Evolutionary conservation across 2,888 invertebrate genomes (phyloP).

Genomic region (Incurvaria masculella): DNA sequence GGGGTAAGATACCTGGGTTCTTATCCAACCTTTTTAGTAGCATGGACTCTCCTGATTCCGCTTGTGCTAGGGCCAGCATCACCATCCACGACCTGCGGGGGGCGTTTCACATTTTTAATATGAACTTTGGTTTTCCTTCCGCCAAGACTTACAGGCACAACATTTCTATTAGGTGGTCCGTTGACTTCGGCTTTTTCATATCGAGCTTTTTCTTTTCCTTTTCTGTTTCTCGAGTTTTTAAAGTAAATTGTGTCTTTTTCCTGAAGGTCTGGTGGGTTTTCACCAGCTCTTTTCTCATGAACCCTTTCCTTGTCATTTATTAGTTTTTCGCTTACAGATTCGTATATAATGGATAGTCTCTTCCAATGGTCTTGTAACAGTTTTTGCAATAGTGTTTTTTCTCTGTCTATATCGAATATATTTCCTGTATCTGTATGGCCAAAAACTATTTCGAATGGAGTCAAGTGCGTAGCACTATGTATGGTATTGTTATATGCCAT

Average conservation of each 20-base stretch:
- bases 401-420: too few relatives aligned
- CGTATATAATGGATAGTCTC: too few relatives aligned
- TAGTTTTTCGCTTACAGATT: too few relatives aligned
- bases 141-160: not conserved
- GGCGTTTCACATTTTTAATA: not conserved
- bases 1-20: not conserved
- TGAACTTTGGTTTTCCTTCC: not conserved
- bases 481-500: too few relatives aligned
- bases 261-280: too few relatives aligned
- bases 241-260: not conserved
- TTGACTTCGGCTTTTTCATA: not conserved
- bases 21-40: not conserved
- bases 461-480: too few relatives aligned
- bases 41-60: not conserved
- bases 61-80: not conserved
- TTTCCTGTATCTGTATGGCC: too few relatives aligned
- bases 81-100: not conserved
- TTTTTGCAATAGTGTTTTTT: too few relatives aligned
- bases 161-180: not conserved
- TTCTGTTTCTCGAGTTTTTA: not conserved
- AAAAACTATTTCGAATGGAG: too few relatives aligned
- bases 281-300: too few relatives aligned
- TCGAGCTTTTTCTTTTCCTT: not conserved
- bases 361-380: too few relatives aligned
- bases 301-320: too few relatives aligned